These are phyloP conservation scores for Solea solea DNA, from an alignment of 2,113 vertebrate genomes.

Conservation along the genomic window DNA sequence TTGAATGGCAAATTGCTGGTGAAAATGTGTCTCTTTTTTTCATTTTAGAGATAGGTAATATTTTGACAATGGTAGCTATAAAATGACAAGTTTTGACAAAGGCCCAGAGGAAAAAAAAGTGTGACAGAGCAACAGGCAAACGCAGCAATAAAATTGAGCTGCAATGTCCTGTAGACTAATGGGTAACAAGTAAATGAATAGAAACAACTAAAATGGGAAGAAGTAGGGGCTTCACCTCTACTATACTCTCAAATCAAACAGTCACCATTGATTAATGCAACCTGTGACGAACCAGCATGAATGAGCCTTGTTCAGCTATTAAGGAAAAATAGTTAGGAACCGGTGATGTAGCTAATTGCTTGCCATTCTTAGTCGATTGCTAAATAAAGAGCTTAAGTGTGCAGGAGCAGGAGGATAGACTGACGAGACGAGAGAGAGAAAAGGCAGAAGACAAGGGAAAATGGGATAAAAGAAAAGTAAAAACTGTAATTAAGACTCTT, in stretches of 20 bases:
- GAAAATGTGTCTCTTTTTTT: slow-evolving; percentile 62
- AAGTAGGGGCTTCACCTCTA: neutral
- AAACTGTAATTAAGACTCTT: slow-evolving; percentile 83
- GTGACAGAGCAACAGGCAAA: slow-evolving; percentile 1
- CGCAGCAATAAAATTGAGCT: neutral
- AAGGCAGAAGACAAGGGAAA: slow-evolving; percentile 53
- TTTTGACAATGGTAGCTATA: slow-evolving; percentile 26
- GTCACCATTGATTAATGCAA: neutral
- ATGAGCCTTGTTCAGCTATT: slow-evolving; percentile 9
- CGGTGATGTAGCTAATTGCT: slow-evolving; percentile 32
- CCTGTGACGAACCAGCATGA: neutral
- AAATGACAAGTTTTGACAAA: slow-evolving; percentile 43
- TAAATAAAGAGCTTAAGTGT: slow-evolving; percentile 41
- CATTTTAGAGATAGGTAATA: slow-evolving; percentile 37
- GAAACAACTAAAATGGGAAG: slow-evolving; percentile 3
- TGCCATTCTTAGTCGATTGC: slow-evolving; percentile 13
- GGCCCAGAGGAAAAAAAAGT: slow-evolving; percentile 3
- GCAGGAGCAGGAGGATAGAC: slow-evolving; percentile 24
- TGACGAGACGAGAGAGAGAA: slow-evolving; percentile 59
- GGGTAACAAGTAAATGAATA: neutral
- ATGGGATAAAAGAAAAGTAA: slow-evolving; percentile 75
- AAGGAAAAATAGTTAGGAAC: slow-evolving; percentile 21
- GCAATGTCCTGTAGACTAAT: neutral
- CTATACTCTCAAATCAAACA: neutral
- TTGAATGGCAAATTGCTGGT: slow-evolving; percentile 82